Conservation (phyloP, 2,797 vertebrate genomes). For the Pseudochirops cupreus region DNA sequence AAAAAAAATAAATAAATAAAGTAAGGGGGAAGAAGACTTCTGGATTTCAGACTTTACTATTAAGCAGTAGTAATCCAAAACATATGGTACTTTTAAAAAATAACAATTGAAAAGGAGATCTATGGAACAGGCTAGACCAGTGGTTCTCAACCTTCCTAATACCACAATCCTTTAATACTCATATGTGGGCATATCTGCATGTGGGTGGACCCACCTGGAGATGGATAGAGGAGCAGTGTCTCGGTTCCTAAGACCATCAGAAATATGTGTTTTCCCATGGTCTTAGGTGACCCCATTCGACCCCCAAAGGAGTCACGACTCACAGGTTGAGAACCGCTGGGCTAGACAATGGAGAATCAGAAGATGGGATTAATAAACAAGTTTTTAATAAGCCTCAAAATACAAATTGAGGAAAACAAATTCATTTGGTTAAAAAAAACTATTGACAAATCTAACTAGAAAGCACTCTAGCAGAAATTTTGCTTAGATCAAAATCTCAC, state of each 20-base stretch:
- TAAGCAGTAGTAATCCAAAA: neutral
- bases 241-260: too few relatives aligned
- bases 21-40: neutral
- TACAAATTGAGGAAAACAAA: neutral
- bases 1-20: too few relatives aligned
- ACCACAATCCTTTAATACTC: too few relatives aligned
- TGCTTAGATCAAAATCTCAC: neutral
- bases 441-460: neutral
- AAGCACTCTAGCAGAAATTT: neutral
- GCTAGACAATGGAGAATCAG: neutral
- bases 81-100: neutral
- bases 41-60: neutral
- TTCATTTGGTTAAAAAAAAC: neutral
- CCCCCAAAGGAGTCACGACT: too few relatives aligned
- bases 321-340: neutral
- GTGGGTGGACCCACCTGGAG: too few relatives aligned
- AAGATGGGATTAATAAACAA: neutral
- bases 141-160: too few relatives aligned
- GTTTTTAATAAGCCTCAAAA: neutral
- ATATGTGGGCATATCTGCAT: too few relatives aligned
- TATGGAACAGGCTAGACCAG: neutral
- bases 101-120: neutral
- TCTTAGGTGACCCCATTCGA: too few relatives aligned
- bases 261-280: too few relatives aligned
- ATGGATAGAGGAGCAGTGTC: too few relatives aligned